Percentiles rank a stretch among this genome's conserved stretches.
Evolutionary conservation across 30 jellyfish, hydroid and myxozoan genomes (phyloP).

Genomic region (Hydra vulgaris): DNA sequence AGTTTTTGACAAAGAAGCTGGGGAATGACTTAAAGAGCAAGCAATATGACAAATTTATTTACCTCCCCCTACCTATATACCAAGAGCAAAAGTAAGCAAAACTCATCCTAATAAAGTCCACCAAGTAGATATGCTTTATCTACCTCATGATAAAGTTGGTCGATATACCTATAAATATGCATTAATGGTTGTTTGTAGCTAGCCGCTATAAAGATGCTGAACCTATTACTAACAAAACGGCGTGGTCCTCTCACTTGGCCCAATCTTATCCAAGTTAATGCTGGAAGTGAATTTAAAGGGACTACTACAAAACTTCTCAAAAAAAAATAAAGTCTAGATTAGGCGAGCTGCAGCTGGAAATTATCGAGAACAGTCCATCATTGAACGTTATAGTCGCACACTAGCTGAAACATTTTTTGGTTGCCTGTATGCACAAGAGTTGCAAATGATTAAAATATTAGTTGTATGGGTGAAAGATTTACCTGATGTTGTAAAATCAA

Average conservation of each 20-base stretch:
- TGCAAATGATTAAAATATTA: not conserved
- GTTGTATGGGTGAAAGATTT: not conserved
- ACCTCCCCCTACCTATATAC: not conserved
- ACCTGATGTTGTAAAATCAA: not conserved
- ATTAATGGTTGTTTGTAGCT: not conserved
- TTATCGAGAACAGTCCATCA: not conserved
- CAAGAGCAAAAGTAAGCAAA: not conserved
- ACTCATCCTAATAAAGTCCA: not conserved
- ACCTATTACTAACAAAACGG: not conserved
- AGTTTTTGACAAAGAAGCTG: not conserved
- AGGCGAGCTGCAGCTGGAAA: not conserved
- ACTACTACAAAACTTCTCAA: not conserved
- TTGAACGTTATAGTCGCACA: not conserved
- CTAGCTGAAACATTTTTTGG: not conserved
- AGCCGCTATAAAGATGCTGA: not conserved
- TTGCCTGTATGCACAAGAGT: not conserved
- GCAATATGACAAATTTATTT: not conserved
- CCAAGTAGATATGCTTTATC: not conserved
- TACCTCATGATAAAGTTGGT: not conserved
- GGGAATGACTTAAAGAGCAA: no score
- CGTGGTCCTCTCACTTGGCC: not conserved
- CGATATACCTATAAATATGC: not conserved
- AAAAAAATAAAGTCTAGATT: no score
- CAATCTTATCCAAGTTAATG: not conserved
- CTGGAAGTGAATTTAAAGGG: not conserved